Conservation (phyloP, 2,797 vertebrate species). For the Hoplostethus mediterraneus region DNA sequence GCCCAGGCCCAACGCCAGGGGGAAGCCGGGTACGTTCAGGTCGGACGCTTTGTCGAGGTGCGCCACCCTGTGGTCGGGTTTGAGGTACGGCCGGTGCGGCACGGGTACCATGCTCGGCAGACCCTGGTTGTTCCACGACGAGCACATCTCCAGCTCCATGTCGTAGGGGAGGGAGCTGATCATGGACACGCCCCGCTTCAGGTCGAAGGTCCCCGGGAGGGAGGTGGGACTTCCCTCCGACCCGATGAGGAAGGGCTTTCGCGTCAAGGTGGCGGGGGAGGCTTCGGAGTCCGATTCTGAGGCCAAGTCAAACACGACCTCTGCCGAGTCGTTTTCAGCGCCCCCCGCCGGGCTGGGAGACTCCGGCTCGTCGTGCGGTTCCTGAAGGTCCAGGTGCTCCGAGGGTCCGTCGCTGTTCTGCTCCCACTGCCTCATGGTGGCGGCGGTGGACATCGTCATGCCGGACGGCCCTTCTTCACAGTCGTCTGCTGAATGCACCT, state of each 20-base stretch:
- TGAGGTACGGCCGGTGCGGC: constrained; percentile 44
- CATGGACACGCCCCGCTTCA: constrained; percentile 30
- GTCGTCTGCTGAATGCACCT: constrained; percentile 16
- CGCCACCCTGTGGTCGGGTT: constrained; percentile 23
- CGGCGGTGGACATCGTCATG: background rate
- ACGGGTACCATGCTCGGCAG: constrained; percentile 37
- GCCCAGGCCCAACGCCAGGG: constrained; percentile 32
- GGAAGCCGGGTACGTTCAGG: constrained; percentile 2
- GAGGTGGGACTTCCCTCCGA: constrained; percentile 33
- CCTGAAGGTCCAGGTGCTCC: background rate
- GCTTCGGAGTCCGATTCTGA: constrained; percentile 50
- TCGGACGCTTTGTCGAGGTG: constrained; percentile 54
- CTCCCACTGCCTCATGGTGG: constrained; percentile 49
- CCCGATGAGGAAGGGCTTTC: constrained; percentile 36
- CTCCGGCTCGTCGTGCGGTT: background rate
- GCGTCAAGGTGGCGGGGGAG: background rate
- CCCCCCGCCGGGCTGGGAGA: constrained; percentile 42
- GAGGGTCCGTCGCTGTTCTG: background rate
- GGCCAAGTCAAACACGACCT: constrained; percentile 45
- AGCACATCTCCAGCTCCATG: constrained; percentile 55
- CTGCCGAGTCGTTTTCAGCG: constrained; percentile 11
- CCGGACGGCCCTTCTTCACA: constrained; percentile 38
- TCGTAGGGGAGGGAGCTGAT: constrained; percentile 51
- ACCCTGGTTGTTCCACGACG: constrained; percentile 62
- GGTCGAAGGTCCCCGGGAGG: constrained; percentile 34